Evolutionary conservation across 2,113 vertebrate species (phyloP).

Genomic region (Platysternon megacephalum): DNA sequence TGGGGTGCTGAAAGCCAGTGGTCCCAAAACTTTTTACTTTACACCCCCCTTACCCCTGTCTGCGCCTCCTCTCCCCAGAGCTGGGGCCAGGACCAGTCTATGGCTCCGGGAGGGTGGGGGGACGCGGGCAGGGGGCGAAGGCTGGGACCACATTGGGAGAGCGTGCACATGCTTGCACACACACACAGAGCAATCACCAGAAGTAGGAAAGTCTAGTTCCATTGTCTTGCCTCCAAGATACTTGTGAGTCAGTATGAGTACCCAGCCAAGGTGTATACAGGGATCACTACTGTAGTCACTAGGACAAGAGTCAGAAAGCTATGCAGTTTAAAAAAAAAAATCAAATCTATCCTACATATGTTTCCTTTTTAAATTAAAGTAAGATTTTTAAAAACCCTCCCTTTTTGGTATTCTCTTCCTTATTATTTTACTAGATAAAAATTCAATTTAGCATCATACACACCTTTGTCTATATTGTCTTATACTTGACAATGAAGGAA

Average conservation of each 20-base stretch:
- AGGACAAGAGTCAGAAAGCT: neutral
- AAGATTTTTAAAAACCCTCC: neutral
- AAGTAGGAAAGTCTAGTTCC: neutral
- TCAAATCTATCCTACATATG: neutral
- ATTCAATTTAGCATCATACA: neutral
- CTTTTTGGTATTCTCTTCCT: neutral
- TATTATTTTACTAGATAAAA: neutral
- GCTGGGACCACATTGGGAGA: too few species aligned
- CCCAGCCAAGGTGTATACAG: accelerated
- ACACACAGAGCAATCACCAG: neutral
- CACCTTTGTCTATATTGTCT: neutral
- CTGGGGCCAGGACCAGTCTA: too few species aligned
- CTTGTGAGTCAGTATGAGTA: neutral
- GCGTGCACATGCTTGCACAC: neutral
- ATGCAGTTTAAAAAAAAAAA: neutral
- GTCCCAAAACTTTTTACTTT: too few species aligned
- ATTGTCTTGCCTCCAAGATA: accelerated
- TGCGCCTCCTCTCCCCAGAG: too few species aligned
- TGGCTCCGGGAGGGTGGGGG: too few species aligned
- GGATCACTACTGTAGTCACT: neutral
- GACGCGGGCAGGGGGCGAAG: too few species aligned
- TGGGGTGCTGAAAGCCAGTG: too few species aligned
- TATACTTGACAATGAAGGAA: too few species aligned
- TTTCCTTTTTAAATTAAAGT: neutral
- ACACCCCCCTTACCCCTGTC: too few species aligned